Evolutionary conservation across 2,113 vertebrate species (phyloP).

Genomic region (Forbesichthys papilliferus): DNA sequence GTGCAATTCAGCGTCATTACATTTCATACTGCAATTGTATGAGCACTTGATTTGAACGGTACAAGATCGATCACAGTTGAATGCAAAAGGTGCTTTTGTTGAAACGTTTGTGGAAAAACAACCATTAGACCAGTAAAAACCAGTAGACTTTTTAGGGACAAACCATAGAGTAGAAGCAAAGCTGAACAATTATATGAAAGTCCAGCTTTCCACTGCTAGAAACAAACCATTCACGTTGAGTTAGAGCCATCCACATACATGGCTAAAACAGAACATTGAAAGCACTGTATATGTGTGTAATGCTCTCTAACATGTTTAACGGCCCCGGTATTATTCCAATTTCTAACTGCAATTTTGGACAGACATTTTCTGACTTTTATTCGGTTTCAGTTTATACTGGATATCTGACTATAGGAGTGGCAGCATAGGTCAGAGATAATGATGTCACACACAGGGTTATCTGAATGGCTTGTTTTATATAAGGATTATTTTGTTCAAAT

Average conservation of each 20-base stretch:
- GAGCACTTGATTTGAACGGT: constrained; percentile 61
- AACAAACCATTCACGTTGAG: constrained; percentile 5
- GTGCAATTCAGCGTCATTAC: constrained; percentile 64
- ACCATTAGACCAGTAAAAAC: not conserved
- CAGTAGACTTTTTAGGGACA: constrained; percentile 28
- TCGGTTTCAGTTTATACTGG: too few species aligned
- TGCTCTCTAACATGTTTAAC: constrained; percentile 45
- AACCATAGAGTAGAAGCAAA: not conserved
- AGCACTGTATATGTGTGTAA: constrained; percentile 13
- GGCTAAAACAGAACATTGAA: too few species aligned
- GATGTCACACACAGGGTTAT: too few species aligned
- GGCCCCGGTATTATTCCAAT: not conserved
- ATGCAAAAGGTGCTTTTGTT: constrained; percentile 56
- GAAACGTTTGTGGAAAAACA: constrained; percentile 1
- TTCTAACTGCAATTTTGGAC: too few species aligned
- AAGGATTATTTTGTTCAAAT: too few species aligned
- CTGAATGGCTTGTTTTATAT: too few species aligned
- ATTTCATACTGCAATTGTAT: constrained; percentile 64
- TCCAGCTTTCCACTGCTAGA: constrained; percentile 16
- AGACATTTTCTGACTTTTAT: too few species aligned
- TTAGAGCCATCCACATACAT: too few species aligned
- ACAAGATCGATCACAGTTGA: constrained; percentile 64
- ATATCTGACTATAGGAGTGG: too few species aligned
- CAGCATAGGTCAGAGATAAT: too few species aligned
- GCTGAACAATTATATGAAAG: not conserved